Conservation (phyloP, 1,140 invertebrate genomes). For the Semibalanus balanoides region DNA sequence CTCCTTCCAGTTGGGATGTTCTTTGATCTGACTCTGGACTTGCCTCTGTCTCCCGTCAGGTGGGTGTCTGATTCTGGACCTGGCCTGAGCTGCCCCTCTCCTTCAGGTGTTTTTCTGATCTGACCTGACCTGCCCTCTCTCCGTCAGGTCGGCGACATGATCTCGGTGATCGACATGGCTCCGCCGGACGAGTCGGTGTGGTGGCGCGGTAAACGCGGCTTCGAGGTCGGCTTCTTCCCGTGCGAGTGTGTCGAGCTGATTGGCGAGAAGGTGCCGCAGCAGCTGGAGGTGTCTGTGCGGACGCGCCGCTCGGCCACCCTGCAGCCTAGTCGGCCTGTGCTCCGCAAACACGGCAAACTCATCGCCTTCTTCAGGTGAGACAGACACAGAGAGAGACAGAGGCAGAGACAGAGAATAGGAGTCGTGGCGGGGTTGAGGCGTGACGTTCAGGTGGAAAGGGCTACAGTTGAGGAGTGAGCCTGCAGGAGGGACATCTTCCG, state of each 20-base stretch:
- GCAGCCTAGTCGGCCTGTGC: conserved; percentile 52
- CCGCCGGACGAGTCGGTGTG: conserved; percentile 82
- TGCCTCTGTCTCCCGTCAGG: neutral
- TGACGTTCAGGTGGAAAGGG: no score
- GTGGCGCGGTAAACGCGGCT: conserved; percentile 93
- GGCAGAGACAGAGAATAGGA: no score
- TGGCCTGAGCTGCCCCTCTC: neutral
- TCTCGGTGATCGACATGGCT: conserved; percentile 94
- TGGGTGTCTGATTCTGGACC: no score
- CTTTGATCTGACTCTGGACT: neutral
- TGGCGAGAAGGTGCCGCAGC: conserved; percentile 61
- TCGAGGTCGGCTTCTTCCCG: conserved; percentile 93
- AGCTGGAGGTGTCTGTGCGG: neutral
- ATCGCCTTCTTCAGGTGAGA: conserved; percentile 67
- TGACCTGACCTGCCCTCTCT: no score
- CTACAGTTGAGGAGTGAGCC: no score
- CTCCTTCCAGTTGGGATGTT: no score
- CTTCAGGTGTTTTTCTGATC: neutral
- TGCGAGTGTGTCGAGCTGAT: conserved; percentile 89
- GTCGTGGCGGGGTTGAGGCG: no score
- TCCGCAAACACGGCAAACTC: conserved; percentile 83
- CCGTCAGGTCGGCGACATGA: conserved; percentile 84
- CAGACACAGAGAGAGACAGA: no score
- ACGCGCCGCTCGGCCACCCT: neutral
- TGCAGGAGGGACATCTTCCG: no score